A percentile compares a stretch with the other conserved stretches of the same genome.
phyloP scores from a whole-genome alignment of 2,888 invertebrate species.

The Idaea biselata region DNA sequence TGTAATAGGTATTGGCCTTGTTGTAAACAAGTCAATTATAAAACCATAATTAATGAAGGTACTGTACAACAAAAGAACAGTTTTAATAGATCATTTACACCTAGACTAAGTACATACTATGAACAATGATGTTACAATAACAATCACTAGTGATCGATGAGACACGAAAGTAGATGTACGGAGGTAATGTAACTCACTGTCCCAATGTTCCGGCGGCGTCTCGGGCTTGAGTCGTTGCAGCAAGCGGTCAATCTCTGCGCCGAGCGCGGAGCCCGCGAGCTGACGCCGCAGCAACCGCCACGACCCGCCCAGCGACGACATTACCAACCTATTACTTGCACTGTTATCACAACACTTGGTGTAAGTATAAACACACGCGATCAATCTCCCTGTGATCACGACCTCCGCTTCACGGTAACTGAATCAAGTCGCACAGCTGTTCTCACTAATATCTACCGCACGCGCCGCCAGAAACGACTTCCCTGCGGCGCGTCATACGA shows the following conservation, averaged over 20 bases:
- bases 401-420: background rate
- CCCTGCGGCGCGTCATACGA: background rate
- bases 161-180: background rate
- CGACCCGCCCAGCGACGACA: constrained; percentile 62
- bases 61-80: no score
- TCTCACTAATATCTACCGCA: background rate
- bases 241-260: constrained; percentile 64
- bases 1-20: no score
- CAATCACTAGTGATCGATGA: background rate
- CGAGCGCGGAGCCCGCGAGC: constrained; percentile 58
- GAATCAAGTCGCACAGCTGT: background rate
- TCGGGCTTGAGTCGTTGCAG: constrained; percentile 57
- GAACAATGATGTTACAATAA: background rate
- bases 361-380: background rate
- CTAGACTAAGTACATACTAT: no score
- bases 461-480: background rate
- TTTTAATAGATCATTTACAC: no score
- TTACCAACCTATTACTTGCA: no score
- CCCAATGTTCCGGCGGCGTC: constrained; percentile 64
- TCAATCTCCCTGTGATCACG: background rate
- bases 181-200: constrained; percentile 50
- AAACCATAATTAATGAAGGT: no score
- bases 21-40: no score
- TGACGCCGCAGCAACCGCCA: constrained; percentile 70
- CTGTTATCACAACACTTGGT: background rate